Percentiles rank a stretch among this genome's conserved stretches.
Evolutionary conservation across 2,113 vertebrate genomes (phyloP).

Genomic region (Nettapus auritus): DNA sequence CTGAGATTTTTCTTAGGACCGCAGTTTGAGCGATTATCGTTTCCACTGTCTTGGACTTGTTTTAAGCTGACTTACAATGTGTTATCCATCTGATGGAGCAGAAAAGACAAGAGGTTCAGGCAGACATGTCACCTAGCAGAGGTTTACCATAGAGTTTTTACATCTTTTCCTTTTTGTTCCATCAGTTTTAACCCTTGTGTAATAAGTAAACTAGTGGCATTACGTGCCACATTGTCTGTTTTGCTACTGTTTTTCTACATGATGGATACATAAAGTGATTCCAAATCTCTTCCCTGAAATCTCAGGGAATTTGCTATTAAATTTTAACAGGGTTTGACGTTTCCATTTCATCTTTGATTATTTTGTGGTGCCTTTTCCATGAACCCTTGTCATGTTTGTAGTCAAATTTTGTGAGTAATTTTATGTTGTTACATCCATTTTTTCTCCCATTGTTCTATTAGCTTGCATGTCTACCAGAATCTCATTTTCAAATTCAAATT

Average conservation of each 20-base stretch:
- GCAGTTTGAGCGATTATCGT: not conserved
- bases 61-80: not conserved
- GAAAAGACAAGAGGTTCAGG: not conserved
- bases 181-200: not conserved
- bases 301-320: not conserved
- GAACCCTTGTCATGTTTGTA: not conserved
- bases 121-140: not conserved
- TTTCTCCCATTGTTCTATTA: not conserved
- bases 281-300: not conserved
- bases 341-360: not conserved
- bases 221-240: not conserved
- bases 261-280: not conserved
- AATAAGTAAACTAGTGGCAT: not conserved
- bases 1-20: not conserved
- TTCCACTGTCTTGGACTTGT: not conserved
- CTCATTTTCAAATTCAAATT: not conserved
- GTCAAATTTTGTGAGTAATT: not conserved
- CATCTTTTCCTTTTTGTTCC: not conserved
- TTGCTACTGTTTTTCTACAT: not conserved
- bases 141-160: not conserved
- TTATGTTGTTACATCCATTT: not conserved
- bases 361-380: not conserved
- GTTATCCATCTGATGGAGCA: not conserved
- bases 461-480: not conserved
- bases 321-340: not conserved